Conservation (phyloP, 2,797 vertebrate species). For the Tenualosa ilisha region DNA sequence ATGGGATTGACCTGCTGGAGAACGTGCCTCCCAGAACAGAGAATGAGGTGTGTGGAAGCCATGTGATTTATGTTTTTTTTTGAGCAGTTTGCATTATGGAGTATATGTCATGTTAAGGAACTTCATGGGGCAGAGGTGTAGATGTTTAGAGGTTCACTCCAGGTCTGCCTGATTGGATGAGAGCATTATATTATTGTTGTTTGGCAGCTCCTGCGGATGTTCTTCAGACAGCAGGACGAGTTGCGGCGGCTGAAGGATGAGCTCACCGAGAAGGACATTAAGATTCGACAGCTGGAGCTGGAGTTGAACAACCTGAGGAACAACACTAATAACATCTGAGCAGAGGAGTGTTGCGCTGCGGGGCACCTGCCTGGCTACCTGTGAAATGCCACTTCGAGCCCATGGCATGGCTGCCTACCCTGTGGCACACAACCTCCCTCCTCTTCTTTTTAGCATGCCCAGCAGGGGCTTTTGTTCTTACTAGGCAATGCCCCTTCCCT, state of each 20-base stretch:
- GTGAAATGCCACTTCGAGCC: slow-evolving; percentile 44
- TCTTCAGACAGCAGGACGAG: slow-evolving; percentile 97
- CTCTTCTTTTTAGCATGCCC: slow-evolving; percentile 14
- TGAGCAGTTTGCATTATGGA: neutral
- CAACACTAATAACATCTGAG: slow-evolving; percentile 88
- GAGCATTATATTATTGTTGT: neutral
- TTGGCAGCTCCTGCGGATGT: slow-evolving; percentile 91
- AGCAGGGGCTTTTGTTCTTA: neutral
- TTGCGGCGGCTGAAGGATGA: slow-evolving; percentile 91
- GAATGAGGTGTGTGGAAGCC: slow-evolving; percentile 81
- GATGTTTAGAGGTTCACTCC: neutral
- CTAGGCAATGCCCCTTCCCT: neutral
- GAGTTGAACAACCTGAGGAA: slow-evolving; percentile 95
- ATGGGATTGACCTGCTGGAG: slow-evolving; percentile 94
- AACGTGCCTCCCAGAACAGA: slow-evolving; percentile 95
- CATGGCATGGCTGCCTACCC: slow-evolving; percentile 46
- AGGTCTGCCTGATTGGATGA: neutral
- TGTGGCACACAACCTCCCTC: slow-evolving; percentile 19
- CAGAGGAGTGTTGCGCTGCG: slow-evolving; percentile 46
- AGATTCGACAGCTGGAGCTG: slow-evolving; percentile 93
- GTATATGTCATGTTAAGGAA: neutral
- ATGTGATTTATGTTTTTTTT: neutral
- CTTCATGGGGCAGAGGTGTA: neutral
- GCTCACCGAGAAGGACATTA: slow-evolving; percentile 88
- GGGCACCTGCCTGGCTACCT: slow-evolving; percentile 48